Evolutionary conservation across 2,113 vertebrate genomes (phyloP).

Genomic region (Indri indri): DNA sequence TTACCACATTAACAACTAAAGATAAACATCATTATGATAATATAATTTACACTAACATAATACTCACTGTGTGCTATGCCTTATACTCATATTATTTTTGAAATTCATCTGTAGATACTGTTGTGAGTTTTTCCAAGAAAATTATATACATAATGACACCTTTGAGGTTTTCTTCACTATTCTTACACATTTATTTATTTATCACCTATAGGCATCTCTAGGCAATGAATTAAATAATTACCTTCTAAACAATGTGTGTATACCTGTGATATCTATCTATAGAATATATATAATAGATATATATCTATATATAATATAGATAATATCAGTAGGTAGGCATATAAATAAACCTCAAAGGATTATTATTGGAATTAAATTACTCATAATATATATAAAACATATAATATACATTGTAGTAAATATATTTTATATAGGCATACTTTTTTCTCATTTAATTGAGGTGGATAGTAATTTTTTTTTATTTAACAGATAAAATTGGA

Average conservation of each 20-base stretch:
- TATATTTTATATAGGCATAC: background rate
- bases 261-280: too few species aligned
- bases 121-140: background rate
- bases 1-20: background rate
- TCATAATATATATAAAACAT: background rate
- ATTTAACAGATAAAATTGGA: background rate
- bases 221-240: too few species aligned
- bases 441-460: too few species aligned
- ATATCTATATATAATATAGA: too few species aligned
- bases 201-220: background rate
- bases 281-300: too few species aligned
- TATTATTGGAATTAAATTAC: background rate
- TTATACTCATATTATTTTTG: background rate
- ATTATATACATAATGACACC: background rate
- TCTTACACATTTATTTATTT: background rate
- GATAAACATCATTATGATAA: background rate
- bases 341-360: background rate
- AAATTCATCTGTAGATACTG: background rate
- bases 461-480: background rate
- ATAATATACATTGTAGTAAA: too few species aligned
- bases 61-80: too few species aligned
- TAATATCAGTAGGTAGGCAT: too few species aligned
- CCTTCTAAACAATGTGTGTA: too few species aligned
- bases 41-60: too few species aligned
- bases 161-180: background rate